Base-by-base conservation (phyloP, 2,888 invertebrate species). In the Notodonta dromedarius region DNA sequence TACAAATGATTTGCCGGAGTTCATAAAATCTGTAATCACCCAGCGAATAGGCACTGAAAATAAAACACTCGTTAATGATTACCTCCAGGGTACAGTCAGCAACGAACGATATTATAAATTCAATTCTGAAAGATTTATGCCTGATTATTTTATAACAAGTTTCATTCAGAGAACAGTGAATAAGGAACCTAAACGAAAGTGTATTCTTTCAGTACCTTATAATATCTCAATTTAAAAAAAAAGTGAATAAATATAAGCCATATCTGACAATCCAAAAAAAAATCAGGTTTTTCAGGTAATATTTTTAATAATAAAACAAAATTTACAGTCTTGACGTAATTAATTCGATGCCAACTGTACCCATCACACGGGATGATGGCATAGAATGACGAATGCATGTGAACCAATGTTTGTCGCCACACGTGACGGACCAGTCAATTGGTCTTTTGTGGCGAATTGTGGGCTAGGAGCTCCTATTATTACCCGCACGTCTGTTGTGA, bases 381-480 rank as follows among this genome's bases (percentile, higher is more conserved):
- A 68, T 60, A 48, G 24, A 42, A 57, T 73, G 65, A 76, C 65
- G 65, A 69, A 62, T 76, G 74, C 74, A 74, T 39, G 59, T 69
- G 62, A 65, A 65, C 73, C 63, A 62, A 60, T 60, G 16, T 50
- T 50, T 46, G n/a, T 46, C 9, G n/a, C 48, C 8, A 16, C 16
- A 13, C 51, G 51, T 51, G 32, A 52, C 32, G 32, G 16, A 11
- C 50, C 50, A 13, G 32, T 13, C 67, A 67, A 76, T 76, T 74
- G 72, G 44, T 59, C 71, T 56, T 76, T 76, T 76, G 67, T 71
- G 16, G 14, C 32, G 11, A 52, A 52, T 11, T 12, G 51, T 58
- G 56, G 58, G 61, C 68, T 61, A 57, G 50, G 52, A 52, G 32
- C 32, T 48, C 44, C 53, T 59, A 70, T 74, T 73, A 65, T 70